phyloP scores from a whole-genome alignment of 2,797 vertebrate species.

The Luscinia luscinia region DNA sequence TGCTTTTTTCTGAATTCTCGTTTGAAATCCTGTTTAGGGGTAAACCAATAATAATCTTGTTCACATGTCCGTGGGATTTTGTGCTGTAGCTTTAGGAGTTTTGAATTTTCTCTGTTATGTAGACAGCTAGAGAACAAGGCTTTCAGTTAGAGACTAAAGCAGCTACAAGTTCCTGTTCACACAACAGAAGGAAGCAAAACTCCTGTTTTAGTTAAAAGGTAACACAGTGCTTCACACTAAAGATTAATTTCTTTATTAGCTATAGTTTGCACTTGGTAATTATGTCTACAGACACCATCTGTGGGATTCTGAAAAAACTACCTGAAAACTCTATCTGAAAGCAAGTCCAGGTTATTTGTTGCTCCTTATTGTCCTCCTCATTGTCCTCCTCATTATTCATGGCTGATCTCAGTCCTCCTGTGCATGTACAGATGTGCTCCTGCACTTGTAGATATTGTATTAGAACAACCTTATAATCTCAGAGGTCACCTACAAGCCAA shows the following conservation, averaged over 20 bases:
- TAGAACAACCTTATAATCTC: neutral
- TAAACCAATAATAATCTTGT: neutral
- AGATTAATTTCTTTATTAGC: neutral
- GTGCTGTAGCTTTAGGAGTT: neutral
- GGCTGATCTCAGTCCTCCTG: neutral
- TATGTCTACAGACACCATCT: neutral
- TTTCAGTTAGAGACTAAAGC: neutral
- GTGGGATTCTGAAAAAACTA: neutral
- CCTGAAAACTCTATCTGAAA: neutral
- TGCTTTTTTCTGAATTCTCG: neutral
- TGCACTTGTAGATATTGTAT: neutral
- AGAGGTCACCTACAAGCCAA: neutral
- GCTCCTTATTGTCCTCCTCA: neutral
- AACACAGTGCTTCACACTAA: neutral
- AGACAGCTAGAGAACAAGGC: neutral
- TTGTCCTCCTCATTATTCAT: neutral
- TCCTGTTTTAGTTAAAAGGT: neutral
- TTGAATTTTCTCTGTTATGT: neutral
- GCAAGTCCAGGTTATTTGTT: neutral
- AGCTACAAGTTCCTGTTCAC: neutral
- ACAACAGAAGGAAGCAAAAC: neutral
- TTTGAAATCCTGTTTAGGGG: conserved; percentile 23
- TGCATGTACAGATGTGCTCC: neutral
- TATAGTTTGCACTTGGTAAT: neutral
- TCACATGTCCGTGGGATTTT: neutral